Conservation (phyloP, 1,140 invertebrate genomes). For the Brachionus angularis region DNA sequence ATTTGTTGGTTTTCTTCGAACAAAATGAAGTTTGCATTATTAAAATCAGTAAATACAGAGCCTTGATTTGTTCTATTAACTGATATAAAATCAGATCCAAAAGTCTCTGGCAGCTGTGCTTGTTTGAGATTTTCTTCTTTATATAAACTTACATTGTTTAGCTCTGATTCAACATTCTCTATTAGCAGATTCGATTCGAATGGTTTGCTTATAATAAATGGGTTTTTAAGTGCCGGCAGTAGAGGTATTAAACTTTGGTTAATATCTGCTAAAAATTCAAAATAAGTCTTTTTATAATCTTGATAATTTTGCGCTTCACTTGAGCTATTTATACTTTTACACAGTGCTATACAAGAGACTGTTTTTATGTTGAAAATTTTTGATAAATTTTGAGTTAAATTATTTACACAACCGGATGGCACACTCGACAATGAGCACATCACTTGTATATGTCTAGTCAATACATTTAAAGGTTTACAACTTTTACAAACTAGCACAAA, state of each 20-base stretch:
- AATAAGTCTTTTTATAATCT: not conserved
- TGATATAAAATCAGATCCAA: slow-evolving; percentile 33
- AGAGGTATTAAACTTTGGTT: not conserved
- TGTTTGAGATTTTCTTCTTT: not conserved
- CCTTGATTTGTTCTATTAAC: not conserved
- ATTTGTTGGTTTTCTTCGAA: not conserved
- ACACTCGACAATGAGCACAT: slow-evolving; percentile 8
- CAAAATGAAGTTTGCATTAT: slow-evolving; percentile 6
- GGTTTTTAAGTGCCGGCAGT: slow-evolving; percentile 1
- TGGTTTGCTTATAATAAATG: not conserved
- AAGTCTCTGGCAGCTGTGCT: not conserved
- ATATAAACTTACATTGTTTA: not conserved
- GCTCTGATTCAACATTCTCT: not conserved
- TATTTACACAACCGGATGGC: slow-evolving; percentile 12
- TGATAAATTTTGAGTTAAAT: not conserved
- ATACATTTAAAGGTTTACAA: slow-evolving; percentile 10
- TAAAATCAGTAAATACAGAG: slow-evolving; percentile 26
- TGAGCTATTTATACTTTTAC: not conserved
- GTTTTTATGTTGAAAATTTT: slow-evolving; percentile 43
- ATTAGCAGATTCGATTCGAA: not conserved
- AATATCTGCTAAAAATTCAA: not conserved
- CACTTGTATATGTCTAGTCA: slow-evolving; percentile 24
- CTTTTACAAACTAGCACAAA: slow-evolving; percentile 9
- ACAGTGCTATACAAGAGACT: not conserved
- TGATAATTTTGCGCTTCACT: not conserved